Percentiles rank a stretch among this genome's conserved stretches.
phyloP scores from a whole-genome alignment of 2,888 invertebrate species.

The Criorhina ranunculi region DNA sequence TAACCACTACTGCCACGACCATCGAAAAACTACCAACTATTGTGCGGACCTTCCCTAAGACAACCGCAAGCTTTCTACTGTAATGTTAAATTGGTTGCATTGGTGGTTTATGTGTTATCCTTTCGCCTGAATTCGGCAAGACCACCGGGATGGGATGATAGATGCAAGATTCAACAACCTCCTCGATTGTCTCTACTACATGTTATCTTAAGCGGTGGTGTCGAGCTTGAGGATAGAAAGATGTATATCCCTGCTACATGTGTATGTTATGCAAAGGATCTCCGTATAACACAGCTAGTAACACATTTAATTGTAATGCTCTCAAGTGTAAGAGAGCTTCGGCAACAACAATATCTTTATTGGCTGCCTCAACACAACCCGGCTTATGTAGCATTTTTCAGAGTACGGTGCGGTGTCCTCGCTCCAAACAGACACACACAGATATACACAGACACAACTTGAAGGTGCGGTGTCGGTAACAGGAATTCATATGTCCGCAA shows the following conservation, averaged over 20 bases:
- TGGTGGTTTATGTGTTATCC: constrained; percentile 69
- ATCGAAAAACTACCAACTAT: constrained; percentile 1
- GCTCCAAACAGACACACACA: background rate
- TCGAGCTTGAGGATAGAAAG: constrained; percentile 9
- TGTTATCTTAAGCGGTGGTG: background rate
- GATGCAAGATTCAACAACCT: constrained; percentile 47
- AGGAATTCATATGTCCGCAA: constrained; percentile 77
- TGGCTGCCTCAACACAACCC: background rate
- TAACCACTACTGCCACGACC: background rate
- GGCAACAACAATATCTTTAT: background rate
- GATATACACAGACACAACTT: constrained; percentile 18
- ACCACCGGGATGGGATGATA: constrained; percentile 41
- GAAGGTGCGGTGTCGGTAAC: constrained; percentile 73
- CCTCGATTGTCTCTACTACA: constrained; percentile 6
- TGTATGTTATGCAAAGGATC: constrained; percentile 58
- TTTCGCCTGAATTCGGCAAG: constrained; percentile 49
- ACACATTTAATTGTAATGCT: constrained; percentile 71
- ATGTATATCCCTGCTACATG: constrained; percentile 41
- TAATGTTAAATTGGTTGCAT: constrained; percentile 68
- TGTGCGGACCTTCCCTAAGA: constrained; percentile 16
- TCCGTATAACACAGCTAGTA: constrained; percentile 26
- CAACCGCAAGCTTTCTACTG: constrained; percentile 54
- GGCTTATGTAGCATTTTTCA: constrained; percentile 13
- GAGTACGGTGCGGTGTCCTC: constrained; percentile 25
- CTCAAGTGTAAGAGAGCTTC: constrained; percentile 60